These are phyloP conservation scores for Eristalis pertinax DNA, from an alignment of 2,888 invertebrate genomes.

Conservation along the genomic window DNA sequence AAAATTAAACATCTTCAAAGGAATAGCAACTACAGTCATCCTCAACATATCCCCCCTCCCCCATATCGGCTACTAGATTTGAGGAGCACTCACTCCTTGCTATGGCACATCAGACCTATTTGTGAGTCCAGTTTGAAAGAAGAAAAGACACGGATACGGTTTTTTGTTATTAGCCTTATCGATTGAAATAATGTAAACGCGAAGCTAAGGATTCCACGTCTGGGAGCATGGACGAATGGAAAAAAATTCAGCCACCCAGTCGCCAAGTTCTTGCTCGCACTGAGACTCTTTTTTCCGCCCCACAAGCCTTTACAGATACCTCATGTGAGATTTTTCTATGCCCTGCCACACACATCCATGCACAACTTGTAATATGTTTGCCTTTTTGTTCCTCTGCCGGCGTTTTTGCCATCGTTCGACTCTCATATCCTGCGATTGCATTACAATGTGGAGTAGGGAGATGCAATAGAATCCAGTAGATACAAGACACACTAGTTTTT, in stretches of 20 bases:
- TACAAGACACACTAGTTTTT: slow-evolving; percentile 16
- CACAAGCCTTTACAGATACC: slow-evolving; percentile 13
- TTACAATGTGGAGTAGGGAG: slow-evolving; percentile 28
- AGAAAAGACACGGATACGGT: not conserved
- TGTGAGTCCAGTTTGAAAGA: no score
- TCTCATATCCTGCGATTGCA: slow-evolving; percentile 63
- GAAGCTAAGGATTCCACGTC: slow-evolving; percentile 30
- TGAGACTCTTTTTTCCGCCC: slow-evolving; percentile 27
- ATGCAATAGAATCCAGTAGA: slow-evolving; percentile 33
- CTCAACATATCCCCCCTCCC: no score
- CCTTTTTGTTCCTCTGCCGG: not conserved
- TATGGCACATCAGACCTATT: no score
- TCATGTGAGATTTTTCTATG: slow-evolving; percentile 67
- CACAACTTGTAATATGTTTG: slow-evolving; percentile 34
- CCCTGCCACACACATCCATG: slow-evolving; percentile 28
- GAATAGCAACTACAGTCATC: no score
- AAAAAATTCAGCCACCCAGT: slow-evolving; percentile 74
- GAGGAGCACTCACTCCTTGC: no score
- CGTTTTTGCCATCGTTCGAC: slow-evolving; percentile 35
- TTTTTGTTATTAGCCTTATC: slow-evolving; percentile 48
- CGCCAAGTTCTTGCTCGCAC: slow-evolving; percentile 71
- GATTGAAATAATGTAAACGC: slow-evolving; percentile 61
- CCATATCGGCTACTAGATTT: no score
- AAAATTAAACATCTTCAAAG: no score
- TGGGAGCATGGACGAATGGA: slow-evolving; percentile 9